Base-by-base conservation (phyloP, 2,113 vertebrate species). In the Mirounga angustirostris region DNA sequence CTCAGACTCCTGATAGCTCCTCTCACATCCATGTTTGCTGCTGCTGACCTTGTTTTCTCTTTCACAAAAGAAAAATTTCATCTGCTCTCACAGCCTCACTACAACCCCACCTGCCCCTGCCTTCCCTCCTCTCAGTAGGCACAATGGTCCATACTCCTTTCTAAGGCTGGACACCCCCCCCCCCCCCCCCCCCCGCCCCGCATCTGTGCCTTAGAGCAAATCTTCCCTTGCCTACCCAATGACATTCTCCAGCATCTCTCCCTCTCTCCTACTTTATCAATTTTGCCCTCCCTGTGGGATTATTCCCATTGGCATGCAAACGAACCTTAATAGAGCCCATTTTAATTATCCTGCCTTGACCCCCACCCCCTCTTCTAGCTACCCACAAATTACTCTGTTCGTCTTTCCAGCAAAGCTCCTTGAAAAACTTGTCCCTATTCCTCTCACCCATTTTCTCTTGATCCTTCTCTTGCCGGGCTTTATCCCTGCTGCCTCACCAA, bases 121-220 rank as follows among this genome's bases (percentile, higher is more conserved):
- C 40, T 89, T 18, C 19, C 18, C 19, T 30, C 5, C 7, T 61
- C 6, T 85, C 63, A 28, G 43, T 36, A 61, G 85, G 69, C 76
- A 63, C 54, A 59, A 21, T 12, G 5, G 3, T 43, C 82, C 15
- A 0, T 3, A 11, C 43, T 43, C n/a, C n/a, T n/a, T 0, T 50
- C 30, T 7, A 26, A 50, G 43, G 65, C 61, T 28, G 61, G 46
- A 46, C 46, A n/a, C 12, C 61, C 14, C 12, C 11, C 7, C 2
- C 5, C 7, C n/a, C n/a, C 46, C 12, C 61, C 14, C 12, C 11
- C 7, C 2, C 5, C 7, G n/a, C 43, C 52, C 61, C 28, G 0
- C 16, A 40, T 18, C 59, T 12, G 52, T 9, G 43, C 43, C 80
- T 82, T 21, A 24, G 26, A 52, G 43, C 61, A 26, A 14, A 33